Evolutionary conservation across 2,797 vertebrate genomes (phyloP).

Genomic region (Amniataba percoides): DNA sequence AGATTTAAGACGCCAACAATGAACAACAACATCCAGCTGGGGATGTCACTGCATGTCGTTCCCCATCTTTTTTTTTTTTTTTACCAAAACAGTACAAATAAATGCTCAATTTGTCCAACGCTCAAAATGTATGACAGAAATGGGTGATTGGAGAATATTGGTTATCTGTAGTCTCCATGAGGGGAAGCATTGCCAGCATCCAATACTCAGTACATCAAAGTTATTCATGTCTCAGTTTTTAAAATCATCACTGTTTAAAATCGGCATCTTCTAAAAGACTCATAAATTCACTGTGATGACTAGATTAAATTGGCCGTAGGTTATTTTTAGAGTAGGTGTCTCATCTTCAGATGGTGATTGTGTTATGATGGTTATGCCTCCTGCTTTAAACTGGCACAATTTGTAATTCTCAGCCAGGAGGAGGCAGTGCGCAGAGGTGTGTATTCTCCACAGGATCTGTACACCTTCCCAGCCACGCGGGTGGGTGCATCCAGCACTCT

Average conservation of each 20-base stretch:
- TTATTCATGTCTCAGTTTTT: background rate
- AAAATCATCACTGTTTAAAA: background rate
- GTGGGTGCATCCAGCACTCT: slow-evolving; percentile 88
- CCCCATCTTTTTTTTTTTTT: background rate
- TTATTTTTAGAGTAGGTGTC: background rate
- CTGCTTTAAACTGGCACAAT: background rate
- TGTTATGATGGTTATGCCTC: background rate
- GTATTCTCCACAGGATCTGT: slow-evolving; percentile 90
- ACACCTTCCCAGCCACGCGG: slow-evolving; percentile 88
- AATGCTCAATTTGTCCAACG: background rate
- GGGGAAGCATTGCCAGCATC: background rate
- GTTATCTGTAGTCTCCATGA: background rate
- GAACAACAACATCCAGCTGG: no score
- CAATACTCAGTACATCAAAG: background rate
- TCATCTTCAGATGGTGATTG: background rate
- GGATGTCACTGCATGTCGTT: background rate
- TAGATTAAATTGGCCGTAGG: background rate
- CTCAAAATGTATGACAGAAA: background rate
- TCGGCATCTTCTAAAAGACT: background rate
- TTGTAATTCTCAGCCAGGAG: slow-evolving; percentile 78
- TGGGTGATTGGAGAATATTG: background rate
- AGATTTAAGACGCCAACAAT: background rate
- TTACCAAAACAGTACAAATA: background rate
- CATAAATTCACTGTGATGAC: background rate
- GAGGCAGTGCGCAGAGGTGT: slow-evolving; percentile 84